phyloP scores from a whole-genome alignment of 2,888 invertebrate genomes.

The Cinara cedri region DNA sequence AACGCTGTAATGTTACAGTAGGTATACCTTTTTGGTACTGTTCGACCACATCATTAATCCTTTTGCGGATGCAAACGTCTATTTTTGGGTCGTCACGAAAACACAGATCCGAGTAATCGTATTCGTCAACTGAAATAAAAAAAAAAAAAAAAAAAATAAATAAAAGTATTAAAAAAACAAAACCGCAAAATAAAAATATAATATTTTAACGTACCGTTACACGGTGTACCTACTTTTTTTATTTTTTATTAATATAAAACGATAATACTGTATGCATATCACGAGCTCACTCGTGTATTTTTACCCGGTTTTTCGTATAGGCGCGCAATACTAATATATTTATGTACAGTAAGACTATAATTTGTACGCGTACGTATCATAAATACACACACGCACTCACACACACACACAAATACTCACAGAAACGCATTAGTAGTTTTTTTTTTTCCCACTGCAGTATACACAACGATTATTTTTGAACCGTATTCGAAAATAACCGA shows the following conservation, averaged over 20 bases:
- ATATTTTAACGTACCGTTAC: background rate
- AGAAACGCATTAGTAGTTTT: too few relatives aligned
- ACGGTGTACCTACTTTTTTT: background rate
- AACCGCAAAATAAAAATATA: background rate
- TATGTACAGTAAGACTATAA: too few relatives aligned
- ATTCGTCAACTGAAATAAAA: slow-evolving; percentile 15
- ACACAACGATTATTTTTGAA: slow-evolving; percentile 41
- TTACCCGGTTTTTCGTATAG: slow-evolving; percentile 16
- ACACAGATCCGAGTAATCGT: slow-evolving; percentile 24
- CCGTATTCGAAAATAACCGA: slow-evolving; percentile 50
- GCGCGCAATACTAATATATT: background rate
- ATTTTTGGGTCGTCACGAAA: slow-evolving; percentile 52
- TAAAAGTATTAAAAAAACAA: background rate
- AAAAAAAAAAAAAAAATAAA: slow-evolving; percentile 21
- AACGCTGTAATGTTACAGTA: background rate
- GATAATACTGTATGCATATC: background rate
- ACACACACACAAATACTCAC: background rate
- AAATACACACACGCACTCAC: background rate
- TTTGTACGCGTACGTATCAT: too few relatives aligned
- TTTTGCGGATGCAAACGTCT: slow-evolving; percentile 48
- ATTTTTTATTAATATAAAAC: background rate
- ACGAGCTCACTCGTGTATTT: background rate
- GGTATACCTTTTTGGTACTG: slow-evolving; percentile 32
- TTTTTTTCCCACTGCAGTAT: background rate
- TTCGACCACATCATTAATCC: slow-evolving; percentile 40